These are phyloP conservation scores for Xenopus borealis DNA, from an alignment of 2,113 vertebrate species.

Conservation along the genomic window DNA sequence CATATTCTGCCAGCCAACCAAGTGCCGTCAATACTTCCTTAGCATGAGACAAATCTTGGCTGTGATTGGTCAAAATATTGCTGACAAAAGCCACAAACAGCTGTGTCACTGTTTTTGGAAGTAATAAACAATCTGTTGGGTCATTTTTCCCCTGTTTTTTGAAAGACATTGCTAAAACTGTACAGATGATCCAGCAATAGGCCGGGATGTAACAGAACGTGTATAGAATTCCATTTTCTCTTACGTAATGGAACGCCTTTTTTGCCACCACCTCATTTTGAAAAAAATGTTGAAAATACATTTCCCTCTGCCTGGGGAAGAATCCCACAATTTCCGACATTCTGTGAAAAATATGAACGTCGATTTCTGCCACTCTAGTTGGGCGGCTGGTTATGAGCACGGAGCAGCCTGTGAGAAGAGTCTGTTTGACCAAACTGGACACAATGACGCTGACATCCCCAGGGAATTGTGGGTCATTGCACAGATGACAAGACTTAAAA, in stretches of 20 bases:
- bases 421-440: slow-evolving; percentile 58
- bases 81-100: slow-evolving; percentile 55
- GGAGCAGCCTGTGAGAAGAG: slow-evolving; percentile 52
- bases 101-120: slow-evolving; percentile 64
- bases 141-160: not conserved
- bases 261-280: too few relatives aligned
- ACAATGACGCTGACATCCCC: slow-evolving; percentile 48
- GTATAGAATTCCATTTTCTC: slow-evolving; percentile 55
- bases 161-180: slow-evolving; percentile 14
- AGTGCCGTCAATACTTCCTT: not conserved
- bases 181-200: slow-evolving; percentile 61
- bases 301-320: slow-evolving; percentile 56
- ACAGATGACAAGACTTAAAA: slow-evolving; percentile 11
- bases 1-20: slow-evolving; percentile 25
- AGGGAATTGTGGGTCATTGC: slow-evolving; percentile 44
- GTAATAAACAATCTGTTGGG: slow-evolving; percentile 16
- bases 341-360: slow-evolving; percentile 20
- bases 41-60: slow-evolving; percentile 45
- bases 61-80: slow-evolving; percentile 50
- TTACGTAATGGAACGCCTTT: too few relatives aligned
- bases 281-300: slow-evolving; percentile 51
- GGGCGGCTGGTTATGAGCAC: slow-evolving; percentile 57
- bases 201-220: slow-evolving; percentile 59
- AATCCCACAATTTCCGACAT: slow-evolving; percentile 60
- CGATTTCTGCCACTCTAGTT: slow-evolving; percentile 2